A percentile compares a stretch with the other conserved stretches of the same genome.
Conservation (phyloP, 2,797 vertebrate species). For the Parambassis ranga region DNA sequence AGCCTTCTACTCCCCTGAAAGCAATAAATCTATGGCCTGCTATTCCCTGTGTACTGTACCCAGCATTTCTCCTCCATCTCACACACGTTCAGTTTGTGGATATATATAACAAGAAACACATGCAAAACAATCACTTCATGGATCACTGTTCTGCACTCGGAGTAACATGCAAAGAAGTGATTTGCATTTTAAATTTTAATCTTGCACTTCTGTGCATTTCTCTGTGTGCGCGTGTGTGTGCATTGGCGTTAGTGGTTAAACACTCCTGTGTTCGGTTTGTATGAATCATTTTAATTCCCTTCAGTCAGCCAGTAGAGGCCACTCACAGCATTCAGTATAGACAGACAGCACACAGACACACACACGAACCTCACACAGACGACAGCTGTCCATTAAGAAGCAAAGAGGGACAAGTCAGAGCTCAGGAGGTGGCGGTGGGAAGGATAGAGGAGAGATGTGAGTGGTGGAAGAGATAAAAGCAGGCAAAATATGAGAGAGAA, state of each 20-base stretch:
- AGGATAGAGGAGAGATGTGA: not conserved
- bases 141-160: not conserved
- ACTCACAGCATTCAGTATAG: slow-evolving; percentile 93
- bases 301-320: slow-evolving; percentile 97
- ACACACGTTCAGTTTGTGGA: not conserved
- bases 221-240: not conserved
- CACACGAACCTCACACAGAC: slow-evolving; percentile 13
- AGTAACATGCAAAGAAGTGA: not conserved
- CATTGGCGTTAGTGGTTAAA: not conserved
- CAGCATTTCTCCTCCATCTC: slow-evolving; percentile 16
- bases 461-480: not conserved
- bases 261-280: slow-evolving; percentile 27
- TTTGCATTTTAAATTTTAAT: slow-evolving; percentile 13
- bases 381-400: slow-evolving; percentile 65
- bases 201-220: not conserved
- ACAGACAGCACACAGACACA: slow-evolving; percentile 53
- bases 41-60: slow-evolving; percentile 61
- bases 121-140: slow-evolving; percentile 8
- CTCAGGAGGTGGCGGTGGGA: slow-evolving; percentile 12
- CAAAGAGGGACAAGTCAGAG: slow-evolving; percentile 23
- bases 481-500: not conserved
- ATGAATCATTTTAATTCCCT: slow-evolving; percentile 85
- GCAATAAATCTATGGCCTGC: slow-evolving; percentile 80
- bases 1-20: slow-evolving; percentile 75
- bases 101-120: not conserved